Conservation (phyloP, 1,140 invertebrate species). For the Onthophagus taurus region DNA sequence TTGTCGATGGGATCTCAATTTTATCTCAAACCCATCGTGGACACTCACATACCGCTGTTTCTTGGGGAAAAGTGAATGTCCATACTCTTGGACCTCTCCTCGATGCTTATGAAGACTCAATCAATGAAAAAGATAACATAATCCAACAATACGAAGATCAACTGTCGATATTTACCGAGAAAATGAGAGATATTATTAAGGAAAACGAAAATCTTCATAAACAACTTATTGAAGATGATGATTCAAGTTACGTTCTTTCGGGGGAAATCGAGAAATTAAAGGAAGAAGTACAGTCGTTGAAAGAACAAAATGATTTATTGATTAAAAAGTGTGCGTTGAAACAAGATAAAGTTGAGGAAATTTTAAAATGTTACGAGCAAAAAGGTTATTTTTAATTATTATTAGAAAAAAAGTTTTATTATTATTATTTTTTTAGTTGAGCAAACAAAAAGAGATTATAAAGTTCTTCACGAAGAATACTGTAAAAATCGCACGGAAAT, state of each 20-base stretch:
- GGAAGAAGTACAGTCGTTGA: slow-evolving; percentile 45
- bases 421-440: slow-evolving; percentile 37
- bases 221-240: slow-evolving; percentile 39
- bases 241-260: slow-evolving; percentile 44
- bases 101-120: slow-evolving; percentile 56
- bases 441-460: slow-evolving; percentile 47
- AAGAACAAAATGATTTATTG: slow-evolving; percentile 50
- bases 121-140: slow-evolving; percentile 55
- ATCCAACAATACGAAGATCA: slow-evolving; percentile 49
- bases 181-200: slow-evolving; percentile 47
- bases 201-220: slow-evolving; percentile 54
- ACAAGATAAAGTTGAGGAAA: slow-evolving; percentile 50
- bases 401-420: slow-evolving; percentile 7
- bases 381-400: slow-evolving; percentile 34
- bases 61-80: slow-evolving; percentile 46
- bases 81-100: slow-evolving; percentile 52
- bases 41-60: slow-evolving; percentile 31
- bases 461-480: slow-evolving; percentile 47
- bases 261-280: slow-evolving; percentile 35
- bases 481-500: slow-evolving; percentile 45
- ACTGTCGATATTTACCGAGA: slow-evolving; percentile 49
- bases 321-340: slow-evolving; percentile 43
- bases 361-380: slow-evolving; percentile 48
- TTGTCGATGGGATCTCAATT: slow-evolving; percentile 31
- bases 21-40: slow-evolving; percentile 26